These are phyloP conservation scores for Tinamus major DNA, from an alignment of 2,797 vertebrate genomes.

Conservation along the genomic window DNA sequence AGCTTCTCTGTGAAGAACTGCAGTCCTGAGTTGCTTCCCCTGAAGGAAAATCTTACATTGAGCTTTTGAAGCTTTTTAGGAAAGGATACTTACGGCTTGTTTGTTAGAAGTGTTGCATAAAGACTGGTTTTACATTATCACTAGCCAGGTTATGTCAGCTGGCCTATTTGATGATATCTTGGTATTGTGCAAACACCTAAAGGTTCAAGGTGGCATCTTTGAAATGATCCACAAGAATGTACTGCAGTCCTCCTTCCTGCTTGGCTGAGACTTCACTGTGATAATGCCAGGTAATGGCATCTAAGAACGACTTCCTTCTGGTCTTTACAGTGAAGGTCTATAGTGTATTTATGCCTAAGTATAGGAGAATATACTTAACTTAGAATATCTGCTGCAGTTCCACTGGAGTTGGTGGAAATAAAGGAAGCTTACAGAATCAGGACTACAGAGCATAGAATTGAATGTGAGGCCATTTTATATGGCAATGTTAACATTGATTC, in stretches of 20 bases:
- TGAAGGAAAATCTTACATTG: not conserved
- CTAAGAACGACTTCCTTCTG: not conserved
- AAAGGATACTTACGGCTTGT: not conserved
- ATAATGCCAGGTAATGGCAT: not conserved
- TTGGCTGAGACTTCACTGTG: not conserved
- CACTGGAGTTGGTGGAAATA: not conserved
- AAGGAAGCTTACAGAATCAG: not conserved
- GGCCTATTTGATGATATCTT: not conserved
- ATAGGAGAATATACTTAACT: not conserved
- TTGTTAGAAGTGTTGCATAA: not conserved
- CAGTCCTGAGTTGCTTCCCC: not conserved
- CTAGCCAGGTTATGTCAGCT: not conserved
- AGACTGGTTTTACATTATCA: not conserved
- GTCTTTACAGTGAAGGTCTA: not conserved
- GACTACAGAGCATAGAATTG: not conserved
- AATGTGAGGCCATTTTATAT: not conserved
- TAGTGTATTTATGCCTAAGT: not conserved
- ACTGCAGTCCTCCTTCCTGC: not conserved
- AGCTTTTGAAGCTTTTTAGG: not conserved
- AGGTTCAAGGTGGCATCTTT: not conserved
- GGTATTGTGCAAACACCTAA: not conserved
- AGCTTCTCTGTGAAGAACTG: not conserved
- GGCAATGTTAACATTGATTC: not conserved
- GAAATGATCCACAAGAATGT: not conserved
- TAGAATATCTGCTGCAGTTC: not conserved